Evolutionary conservation across 2,113 vertebrate species (phyloP).

Genomic region (Delphinus delphis): DNA sequence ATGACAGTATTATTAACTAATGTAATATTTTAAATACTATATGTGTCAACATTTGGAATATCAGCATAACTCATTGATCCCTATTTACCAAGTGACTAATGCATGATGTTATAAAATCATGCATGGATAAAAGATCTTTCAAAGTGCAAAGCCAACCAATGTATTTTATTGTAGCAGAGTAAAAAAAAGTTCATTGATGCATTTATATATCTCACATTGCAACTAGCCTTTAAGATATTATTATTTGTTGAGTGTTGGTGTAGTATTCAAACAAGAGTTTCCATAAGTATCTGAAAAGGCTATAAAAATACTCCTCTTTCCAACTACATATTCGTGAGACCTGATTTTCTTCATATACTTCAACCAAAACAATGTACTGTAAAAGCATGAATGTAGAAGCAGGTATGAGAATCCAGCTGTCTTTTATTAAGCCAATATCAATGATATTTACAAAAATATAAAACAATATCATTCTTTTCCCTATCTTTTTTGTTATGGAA

Average conservation of each 20-base stretch:
- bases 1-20: neutral
- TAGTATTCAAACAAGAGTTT: neutral
- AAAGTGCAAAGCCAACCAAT: neutral
- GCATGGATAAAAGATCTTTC: neutral
- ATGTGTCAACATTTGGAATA: neutral
- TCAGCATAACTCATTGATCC: neutral
- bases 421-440: constrained; percentile 19
- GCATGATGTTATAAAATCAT: neutral
- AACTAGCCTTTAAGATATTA: constrained; percentile 32
- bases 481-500: neutral
- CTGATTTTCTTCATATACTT: constrained; percentile 21
- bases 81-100: neutral
- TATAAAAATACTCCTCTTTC: constrained; percentile 6
- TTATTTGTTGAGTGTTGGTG: neutral
- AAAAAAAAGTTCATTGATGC: neutral
- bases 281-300: neutral
- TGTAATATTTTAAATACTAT: neutral
- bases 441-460: neutral
- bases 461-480: neutral
- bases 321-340: neutral
- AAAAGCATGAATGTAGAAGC: neutral
- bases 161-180: neutral
- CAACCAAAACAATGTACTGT: neutral
- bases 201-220: neutral
- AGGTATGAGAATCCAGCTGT: neutral